phyloP scores from a whole-genome alignment of 2,888 invertebrate genomes.

The Sceliomorpha sp. region DNA sequence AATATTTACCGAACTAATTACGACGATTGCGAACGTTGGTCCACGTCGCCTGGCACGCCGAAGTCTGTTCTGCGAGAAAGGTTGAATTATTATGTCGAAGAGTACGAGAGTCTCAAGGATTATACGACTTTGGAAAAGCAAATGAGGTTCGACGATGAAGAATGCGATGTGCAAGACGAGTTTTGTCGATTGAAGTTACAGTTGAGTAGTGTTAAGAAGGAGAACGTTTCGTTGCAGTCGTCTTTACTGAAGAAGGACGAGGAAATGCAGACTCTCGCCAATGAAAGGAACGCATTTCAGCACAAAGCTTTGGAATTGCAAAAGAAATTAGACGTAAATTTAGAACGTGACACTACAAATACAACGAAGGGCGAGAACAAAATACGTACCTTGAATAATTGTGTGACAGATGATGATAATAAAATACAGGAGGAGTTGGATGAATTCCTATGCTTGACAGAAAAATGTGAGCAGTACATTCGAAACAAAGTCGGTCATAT shows the following conservation, averaged over 20 bases:
- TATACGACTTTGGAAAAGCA: slow-evolving; percentile 84
- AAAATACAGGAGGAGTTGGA: no score
- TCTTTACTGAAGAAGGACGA: slow-evolving; percentile 1
- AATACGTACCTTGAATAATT: no score
- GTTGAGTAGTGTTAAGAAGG: no score
- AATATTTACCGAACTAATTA: neutral
- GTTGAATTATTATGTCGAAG: slow-evolving; percentile 81
- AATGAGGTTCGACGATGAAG: slow-evolving; percentile 76
- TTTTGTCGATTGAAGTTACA: slow-evolving; percentile 13
- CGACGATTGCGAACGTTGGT: neutral
- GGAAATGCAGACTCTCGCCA: no score
- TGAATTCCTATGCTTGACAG: no score
- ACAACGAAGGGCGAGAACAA: no score
- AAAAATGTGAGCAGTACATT: no score
- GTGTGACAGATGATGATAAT: no score
- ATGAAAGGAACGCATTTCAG: slow-evolving; percentile 1
- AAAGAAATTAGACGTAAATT: no score
- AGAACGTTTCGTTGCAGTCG: slow-evolving; percentile 17
- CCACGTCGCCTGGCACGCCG: slow-evolving; percentile 69
- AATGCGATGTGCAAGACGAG: slow-evolving; percentile 16
- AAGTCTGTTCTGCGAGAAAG: slow-evolving; percentile 72
- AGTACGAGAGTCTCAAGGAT: slow-evolving; percentile 82
- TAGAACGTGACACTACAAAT: no score
- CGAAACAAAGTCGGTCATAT: no score
- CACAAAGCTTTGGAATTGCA: no score